Evolutionary conservation across 2,113 vertebrate species (phyloP).

Genomic region (Gnathonemus longibarbis): DNA sequence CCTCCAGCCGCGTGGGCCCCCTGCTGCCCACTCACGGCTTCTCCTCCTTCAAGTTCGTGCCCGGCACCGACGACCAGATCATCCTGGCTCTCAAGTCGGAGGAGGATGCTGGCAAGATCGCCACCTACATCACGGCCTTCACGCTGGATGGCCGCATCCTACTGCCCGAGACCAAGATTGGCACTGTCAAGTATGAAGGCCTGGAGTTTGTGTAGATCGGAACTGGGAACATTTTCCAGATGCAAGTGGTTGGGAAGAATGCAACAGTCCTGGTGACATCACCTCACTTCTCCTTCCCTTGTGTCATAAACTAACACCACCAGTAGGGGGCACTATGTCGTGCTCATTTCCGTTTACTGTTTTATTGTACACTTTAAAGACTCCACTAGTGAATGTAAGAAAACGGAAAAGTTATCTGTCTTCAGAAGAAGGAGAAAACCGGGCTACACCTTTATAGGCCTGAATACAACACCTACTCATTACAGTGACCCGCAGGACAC

Average conservation of each 20-base stretch:
- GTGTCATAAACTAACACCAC: neutral
- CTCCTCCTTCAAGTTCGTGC: slow-evolving; percentile 93
- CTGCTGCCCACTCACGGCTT: slow-evolving; percentile 81
- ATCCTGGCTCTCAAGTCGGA: slow-evolving; percentile 89
- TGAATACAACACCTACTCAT: neutral
- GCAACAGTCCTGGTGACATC: neutral
- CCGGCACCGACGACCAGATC: slow-evolving; percentile 80
- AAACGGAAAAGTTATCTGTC: neutral
- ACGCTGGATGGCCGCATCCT: slow-evolving; percentile 84
- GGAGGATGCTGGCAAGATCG: slow-evolving; percentile 72
- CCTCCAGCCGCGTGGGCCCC: slow-evolving; percentile 58
- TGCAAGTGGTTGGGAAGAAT: neutral
- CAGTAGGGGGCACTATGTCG: neutral
- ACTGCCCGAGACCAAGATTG: slow-evolving; percentile 79
- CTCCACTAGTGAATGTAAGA: slow-evolving; percentile 5
- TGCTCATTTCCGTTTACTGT: neutral
- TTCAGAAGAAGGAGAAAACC: neutral
- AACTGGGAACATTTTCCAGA: neutral
- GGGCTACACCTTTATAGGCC: neutral
- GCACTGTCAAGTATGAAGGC: slow-evolving; percentile 84
- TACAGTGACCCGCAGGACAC: neutral
- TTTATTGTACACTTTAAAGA: neutral
- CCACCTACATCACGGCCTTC: slow-evolving; percentile 88
- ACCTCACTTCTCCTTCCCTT: neutral
- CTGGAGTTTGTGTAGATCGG: slow-evolving; percentile 79